Evolutionary conservation across 2,888 invertebrate genomes (phyloP), one percentile per base, ranked within the genome.

Genomic region (Petrolisthes manimaculis): DNA sequence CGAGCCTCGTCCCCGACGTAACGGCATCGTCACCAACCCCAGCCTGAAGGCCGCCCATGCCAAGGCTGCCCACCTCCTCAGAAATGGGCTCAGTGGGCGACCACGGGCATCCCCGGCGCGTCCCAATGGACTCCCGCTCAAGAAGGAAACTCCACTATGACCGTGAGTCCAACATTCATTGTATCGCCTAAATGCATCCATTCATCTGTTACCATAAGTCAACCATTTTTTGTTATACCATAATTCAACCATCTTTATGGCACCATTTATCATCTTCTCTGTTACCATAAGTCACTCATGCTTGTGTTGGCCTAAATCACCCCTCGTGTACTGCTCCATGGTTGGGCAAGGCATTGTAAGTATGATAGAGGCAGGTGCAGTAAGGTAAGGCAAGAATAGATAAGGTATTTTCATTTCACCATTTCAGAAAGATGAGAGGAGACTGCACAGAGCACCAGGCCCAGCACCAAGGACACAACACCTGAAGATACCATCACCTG

Each of bases 91-190:
- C 21, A 85, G 85, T 69, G 89, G 90, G 67, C 83, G 89, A 21
- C 87, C 83, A 69, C 75, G 89, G 67, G 75, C 77, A 75, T 84
- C 89, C 4, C 89, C 89, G 18, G 81, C 89, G 54, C 80, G 89
- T 80, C 89, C 90, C 54, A 90, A 90, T 78, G 91, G 91, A 24
- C 83, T 90, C 79, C 90, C 86, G 55, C 86, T 91, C 81, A 90
- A 90, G 84, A 89, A 90, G 67, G 91, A 91, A 86, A 91, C 91
- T 53, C 91, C 91, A 56, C 90, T 91, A 87, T 91, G 91, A 91
- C 91, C 89, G 86, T 86, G 86, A 79, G 84, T 74, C n/a, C 51
- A 53, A 12, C 24, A 24, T 18, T 24, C 37, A 24, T 4, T 53
- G 82, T 14, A 18, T 6, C 3, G 0, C 80, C 6, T 3, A 12